These are phyloP conservation scores for Dicerorhinus sumatrensis DNA, from an alignment of 2,113 vertebrate genomes.

Conservation along the genomic window DNA sequence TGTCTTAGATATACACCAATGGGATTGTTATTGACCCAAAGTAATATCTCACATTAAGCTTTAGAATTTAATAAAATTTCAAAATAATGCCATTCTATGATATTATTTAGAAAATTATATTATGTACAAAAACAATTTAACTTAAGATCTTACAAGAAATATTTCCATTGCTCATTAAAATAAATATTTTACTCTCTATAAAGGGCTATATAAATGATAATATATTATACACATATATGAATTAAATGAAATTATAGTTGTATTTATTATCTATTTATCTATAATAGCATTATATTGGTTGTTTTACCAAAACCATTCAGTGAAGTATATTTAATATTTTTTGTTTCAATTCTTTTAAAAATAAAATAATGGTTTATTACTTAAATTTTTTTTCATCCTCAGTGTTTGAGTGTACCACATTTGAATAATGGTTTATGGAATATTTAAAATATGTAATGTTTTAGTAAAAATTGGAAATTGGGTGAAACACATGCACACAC, in stretches of 20 bases:
- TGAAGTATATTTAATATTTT: conserved; percentile 57
- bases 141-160: conserved; percentile 76
- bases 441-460: conserved; percentile 61
- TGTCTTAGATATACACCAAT: conserved; percentile 37
- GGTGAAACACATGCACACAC: neutral
- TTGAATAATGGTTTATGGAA: conserved; percentile 32
- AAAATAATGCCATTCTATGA: conserved; percentile 70
- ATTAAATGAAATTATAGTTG: neutral
- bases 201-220: neutral
- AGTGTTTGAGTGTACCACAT: conserved; percentile 63
- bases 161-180: conserved; percentile 68
- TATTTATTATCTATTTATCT: conserved; percentile 45
- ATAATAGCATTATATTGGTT: conserved; percentile 31
- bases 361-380: neutral
- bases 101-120: conserved; percentile 79
- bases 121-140: conserved; percentile 72
- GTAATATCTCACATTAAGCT: conserved; percentile 74
- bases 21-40: conserved; percentile 77
- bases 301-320: conserved; percentile 57
- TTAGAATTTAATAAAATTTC: conserved; percentile 79
- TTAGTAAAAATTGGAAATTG: conserved; percentile 69
- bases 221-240: conserved; percentile 41
- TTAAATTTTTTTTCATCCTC: conserved; percentile 20
- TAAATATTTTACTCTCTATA: conserved; percentile 57
- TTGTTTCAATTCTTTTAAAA: conserved; percentile 49